phyloP scores from a whole-genome alignment of 1,140 invertebrate species.

The Gryon sp. region DNA sequence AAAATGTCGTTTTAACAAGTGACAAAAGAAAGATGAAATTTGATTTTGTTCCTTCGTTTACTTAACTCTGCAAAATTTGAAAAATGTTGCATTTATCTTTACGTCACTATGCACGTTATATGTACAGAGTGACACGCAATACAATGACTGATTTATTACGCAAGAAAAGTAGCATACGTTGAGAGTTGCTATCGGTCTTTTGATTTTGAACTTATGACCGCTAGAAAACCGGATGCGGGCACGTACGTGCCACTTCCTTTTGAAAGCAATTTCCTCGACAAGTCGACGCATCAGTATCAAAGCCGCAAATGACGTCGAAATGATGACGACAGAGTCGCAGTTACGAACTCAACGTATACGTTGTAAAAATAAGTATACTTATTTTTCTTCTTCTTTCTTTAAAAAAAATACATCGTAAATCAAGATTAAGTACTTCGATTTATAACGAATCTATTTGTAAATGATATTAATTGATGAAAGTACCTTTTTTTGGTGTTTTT shows the following conservation, averaged over 20 bases:
- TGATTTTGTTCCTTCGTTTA: too few relatives aligned
- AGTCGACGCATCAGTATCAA: conserved; percentile 47
- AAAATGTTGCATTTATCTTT: conserved; percentile 22
- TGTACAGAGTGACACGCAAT: conserved; percentile 13
- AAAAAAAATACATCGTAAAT: too few relatives aligned
- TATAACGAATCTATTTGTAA: too few relatives aligned
- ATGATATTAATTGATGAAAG: too few relatives aligned
- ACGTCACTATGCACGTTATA: conserved; percentile 22
- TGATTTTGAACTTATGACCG: conserved; percentile 48
- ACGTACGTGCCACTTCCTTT: conserved; percentile 61
- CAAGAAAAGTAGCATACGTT: conserved; percentile 47
- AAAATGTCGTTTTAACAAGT: too few relatives aligned
- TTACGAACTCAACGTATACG: too few relatives aligned
- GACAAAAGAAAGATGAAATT: too few relatives aligned
- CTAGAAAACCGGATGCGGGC: conserved; percentile 57
- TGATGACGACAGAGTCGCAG: conserved; percentile 34
- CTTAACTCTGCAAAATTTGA: not conserved
- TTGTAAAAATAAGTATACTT: too few relatives aligned
- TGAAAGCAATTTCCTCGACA: conserved; percentile 41
- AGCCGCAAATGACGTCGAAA: conserved; percentile 48
- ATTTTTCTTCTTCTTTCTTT: too few relatives aligned
- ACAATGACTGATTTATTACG: conserved; percentile 53
- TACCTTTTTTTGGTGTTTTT: too few relatives aligned
- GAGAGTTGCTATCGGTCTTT: conserved; percentile 31
- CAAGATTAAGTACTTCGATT: too few relatives aligned